phyloP scores from a whole-genome alignment of 1,140 invertebrate genomes.

The Lasioglossum baleicum region DNA sequence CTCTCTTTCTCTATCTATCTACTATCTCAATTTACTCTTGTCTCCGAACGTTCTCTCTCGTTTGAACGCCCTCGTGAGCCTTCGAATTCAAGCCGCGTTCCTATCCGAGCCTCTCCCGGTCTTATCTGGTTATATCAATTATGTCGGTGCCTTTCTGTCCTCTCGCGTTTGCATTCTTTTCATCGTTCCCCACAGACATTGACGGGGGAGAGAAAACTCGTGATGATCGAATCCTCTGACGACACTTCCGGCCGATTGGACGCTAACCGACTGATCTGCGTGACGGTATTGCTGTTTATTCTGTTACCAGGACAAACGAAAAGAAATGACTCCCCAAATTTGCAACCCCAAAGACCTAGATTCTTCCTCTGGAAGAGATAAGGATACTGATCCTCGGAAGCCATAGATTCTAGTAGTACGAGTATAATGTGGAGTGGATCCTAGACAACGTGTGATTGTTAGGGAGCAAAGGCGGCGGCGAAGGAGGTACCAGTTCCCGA shows the following conservation, averaged over 20 bases:
- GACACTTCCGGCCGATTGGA: constrained; percentile 3
- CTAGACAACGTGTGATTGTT: too few species aligned
- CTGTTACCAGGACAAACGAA: neutral
- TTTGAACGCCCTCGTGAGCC: neutral
- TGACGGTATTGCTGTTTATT: neutral
- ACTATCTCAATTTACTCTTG: too few species aligned
- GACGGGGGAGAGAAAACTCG: neutral
- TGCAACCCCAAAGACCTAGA: too few species aligned
- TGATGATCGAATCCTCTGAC: constrained; percentile 22
- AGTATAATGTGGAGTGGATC: too few species aligned
- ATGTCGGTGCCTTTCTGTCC: constrained; percentile 35
- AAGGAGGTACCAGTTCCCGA: too few species aligned
- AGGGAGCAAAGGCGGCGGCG: too few species aligned
- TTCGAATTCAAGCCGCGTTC: constrained; percentile 49
- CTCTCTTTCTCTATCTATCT: neutral
- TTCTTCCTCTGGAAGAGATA: too few species aligned
- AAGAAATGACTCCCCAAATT: too few species aligned
- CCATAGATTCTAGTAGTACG: too few species aligned
- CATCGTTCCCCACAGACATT: constrained; percentile 15
- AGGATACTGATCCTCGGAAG: too few species aligned
- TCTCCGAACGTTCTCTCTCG: too few species aligned
- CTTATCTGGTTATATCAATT: constrained; percentile 62
- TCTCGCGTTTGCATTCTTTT: constrained; percentile 44
- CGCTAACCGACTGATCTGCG: too few species aligned
- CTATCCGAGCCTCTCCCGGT: constrained; percentile 19